phyloP scores from a whole-genome alignment of 2,888 invertebrate genomes.

The Parnassius orleans region DNA sequence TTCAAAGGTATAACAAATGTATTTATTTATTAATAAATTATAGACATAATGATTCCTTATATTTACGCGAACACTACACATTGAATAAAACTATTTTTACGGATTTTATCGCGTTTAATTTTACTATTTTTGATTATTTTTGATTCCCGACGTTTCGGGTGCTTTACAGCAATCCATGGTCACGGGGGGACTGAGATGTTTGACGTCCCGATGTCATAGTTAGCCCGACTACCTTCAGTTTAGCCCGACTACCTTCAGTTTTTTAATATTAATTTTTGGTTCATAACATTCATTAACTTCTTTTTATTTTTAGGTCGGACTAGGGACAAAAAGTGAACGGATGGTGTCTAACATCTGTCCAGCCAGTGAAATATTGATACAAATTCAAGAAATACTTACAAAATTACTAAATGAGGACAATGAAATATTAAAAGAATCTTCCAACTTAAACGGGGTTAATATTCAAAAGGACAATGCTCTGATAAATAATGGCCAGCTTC shows the following conservation, averaged over 20 bases:
- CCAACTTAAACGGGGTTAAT: background rate
- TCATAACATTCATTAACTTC: background rate
- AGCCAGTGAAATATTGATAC: constrained; percentile 9
- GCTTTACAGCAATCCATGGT: too few relatives aligned
- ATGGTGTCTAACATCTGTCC: constrained; percentile 1
- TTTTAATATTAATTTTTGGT: too few relatives aligned
- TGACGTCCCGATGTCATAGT: too few relatives aligned
- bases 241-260: too few relatives aligned
- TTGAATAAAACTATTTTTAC: too few relatives aligned
- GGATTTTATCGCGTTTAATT: too few relatives aligned
- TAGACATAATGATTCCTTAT: too few relatives aligned
- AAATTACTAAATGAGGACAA: constrained; percentile 1
- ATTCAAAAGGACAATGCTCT: background rate
- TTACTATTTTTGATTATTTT: too few relatives aligned
- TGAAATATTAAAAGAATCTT: background rate
- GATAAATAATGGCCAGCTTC: background rate
- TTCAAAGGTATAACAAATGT: background rate
- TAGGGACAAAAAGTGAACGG: background rate
- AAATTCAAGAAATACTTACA: constrained; percentile 19
- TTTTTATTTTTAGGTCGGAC: background rate
- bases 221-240: too few relatives aligned
- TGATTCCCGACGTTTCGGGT: too few relatives aligned
- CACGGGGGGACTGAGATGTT: too few relatives aligned
- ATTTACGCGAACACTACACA: too few relatives aligned
- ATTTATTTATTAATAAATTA: background rate